These are phyloP conservation scores for Columbina picui DNA, from an alignment of 2,113 vertebrate genomes.

Conservation along the genomic window DNA sequence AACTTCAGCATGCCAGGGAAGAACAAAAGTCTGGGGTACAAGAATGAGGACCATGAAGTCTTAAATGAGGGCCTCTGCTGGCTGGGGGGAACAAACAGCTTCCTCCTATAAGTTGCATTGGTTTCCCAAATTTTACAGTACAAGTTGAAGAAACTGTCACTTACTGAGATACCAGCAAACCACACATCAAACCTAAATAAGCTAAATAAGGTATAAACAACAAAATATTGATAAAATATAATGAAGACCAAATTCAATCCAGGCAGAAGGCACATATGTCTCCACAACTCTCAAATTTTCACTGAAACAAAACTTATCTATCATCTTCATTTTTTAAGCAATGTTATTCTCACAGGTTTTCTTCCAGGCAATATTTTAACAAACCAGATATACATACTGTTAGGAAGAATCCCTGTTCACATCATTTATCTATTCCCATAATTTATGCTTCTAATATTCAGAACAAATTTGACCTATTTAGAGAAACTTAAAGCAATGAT, in stretches of 20 bases:
- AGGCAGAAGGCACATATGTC: background rate
- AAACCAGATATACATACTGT: background rate
- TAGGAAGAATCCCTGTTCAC: background rate
- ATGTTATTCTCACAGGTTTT: background rate
- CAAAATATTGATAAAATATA: conserved; percentile 46
- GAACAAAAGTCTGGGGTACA: background rate
- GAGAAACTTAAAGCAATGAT: background rate
- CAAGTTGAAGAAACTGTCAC: background rate
- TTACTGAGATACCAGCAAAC: background rate
- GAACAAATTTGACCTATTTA: background rate
- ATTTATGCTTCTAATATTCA: background rate
- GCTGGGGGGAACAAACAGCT: background rate
- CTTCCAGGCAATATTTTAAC: background rate
- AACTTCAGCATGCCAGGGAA: background rate
- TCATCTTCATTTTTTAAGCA: background rate
- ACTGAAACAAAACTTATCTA: background rate
- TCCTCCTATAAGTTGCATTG: background rate
- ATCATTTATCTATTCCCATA: background rate
- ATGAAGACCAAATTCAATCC: background rate
- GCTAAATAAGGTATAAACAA: background rate
- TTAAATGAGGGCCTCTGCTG: background rate
- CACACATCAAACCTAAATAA: background rate
- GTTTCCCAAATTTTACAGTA: background rate
- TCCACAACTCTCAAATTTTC: background rate
- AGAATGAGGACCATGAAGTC: background rate